Evolutionary conservation across 1,140 invertebrate species (phyloP).

Genomic region (Marisa cornuarietis): DNA sequence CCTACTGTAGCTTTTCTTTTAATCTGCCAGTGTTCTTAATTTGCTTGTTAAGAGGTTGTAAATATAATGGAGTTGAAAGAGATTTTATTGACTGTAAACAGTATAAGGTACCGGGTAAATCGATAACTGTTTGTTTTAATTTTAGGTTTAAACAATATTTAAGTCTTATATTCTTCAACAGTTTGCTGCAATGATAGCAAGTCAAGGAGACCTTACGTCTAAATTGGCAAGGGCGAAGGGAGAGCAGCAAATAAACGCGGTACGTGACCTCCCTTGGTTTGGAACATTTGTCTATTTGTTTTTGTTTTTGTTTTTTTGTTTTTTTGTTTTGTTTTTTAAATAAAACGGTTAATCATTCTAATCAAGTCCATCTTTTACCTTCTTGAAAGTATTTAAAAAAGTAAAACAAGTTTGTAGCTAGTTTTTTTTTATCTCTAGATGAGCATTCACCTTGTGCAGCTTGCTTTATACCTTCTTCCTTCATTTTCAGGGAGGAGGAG

Average conservation of each 20-base stretch:
- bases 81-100: too few species aligned
- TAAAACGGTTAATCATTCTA: background rate
- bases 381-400: background rate
- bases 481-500: conserved; percentile 23
- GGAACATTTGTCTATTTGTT: too few species aligned
- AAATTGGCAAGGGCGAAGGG: conserved; percentile 7
- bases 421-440: too few species aligned
- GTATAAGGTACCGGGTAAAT: too few species aligned
- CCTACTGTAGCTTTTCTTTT: too few species aligned
- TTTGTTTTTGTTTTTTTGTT: background rate
- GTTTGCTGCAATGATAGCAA: conserved; percentile 17
- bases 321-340: background rate
- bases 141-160: too few species aligned
- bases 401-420: too few species aligned
- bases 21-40: too few species aligned
- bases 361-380: background rate
- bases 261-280: background rate
- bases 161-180: background rate
- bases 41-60: too few species aligned
- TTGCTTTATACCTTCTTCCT: background rate
- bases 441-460: too few species aligned
- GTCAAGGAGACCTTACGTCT: conserved; percentile 5
- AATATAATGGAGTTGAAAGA: too few species aligned
- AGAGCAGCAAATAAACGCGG: background rate
- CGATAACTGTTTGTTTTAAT: too few species aligned